Percentiles rank a stretch among this genome's conserved stretches.
phyloP scores from a whole-genome alignment of 2,113 vertebrate genomes.

The Pygathrix nemaeus region DNA sequence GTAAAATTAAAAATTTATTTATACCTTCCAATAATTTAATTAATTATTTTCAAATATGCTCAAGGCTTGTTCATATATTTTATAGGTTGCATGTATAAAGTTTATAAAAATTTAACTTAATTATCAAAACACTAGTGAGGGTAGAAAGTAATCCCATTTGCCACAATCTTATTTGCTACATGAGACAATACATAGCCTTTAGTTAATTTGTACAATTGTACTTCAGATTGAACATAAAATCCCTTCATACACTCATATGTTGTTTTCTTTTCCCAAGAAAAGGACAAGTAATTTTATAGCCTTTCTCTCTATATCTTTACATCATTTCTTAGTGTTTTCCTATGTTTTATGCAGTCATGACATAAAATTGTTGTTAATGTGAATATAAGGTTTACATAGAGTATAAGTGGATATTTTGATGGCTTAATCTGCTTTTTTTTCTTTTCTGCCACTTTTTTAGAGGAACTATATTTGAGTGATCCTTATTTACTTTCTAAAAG shows the following conservation, averaged over 20 bases:
- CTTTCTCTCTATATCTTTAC: neutral
- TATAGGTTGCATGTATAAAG: slow-evolving; percentile 21
- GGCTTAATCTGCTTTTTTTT: neutral
- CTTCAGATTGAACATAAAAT: slow-evolving; percentile 1
- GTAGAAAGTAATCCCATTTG: slow-evolving; percentile 26
- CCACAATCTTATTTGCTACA: neutral
- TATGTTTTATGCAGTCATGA: neutral
- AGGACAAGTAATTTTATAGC: neutral
- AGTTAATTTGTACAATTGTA: neutral
- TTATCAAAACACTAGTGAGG: slow-evolving; percentile 52
- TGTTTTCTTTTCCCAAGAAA: neutral
- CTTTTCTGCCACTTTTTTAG: neutral
- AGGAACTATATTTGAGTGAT: neutral
- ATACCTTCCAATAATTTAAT: slow-evolving; percentile 29
- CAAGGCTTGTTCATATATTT: slow-evolving; percentile 27
- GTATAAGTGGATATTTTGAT: neutral
- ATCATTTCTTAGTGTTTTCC: neutral
- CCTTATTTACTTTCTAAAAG: neutral
- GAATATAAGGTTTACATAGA: neutral
- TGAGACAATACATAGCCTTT: slow-evolving; percentile 16
- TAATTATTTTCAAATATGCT: slow-evolving; percentile 53
- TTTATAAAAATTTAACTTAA: slow-evolving; percentile 57
- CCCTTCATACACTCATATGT: neutral
- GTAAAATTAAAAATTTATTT: slow-evolving; percentile 33
- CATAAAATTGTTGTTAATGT: neutral